Evolutionary conservation across 1,140 invertebrate genomes (phyloP), one percentile per base, ranked within the genome.

Genomic region (Drosophila lacteicornis): DNA sequence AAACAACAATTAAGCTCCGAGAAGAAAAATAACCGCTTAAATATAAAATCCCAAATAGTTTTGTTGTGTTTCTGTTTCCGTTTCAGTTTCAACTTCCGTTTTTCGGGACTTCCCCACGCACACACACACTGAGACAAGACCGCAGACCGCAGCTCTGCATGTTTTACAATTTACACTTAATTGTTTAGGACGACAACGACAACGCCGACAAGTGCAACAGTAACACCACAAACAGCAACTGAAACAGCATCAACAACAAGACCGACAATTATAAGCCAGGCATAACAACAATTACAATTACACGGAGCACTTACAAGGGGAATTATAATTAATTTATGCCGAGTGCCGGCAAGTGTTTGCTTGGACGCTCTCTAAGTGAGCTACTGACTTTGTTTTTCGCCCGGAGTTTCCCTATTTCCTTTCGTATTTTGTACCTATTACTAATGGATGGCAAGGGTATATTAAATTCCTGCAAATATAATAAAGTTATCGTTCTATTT

Each of bases 321-420:
- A 73, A 73, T 73, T 73, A 73, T 73, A 73, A 73, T 73, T 73
- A 73, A 73, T 73, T 73, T 73, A 73, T 73, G 69, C 55, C 69
- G 67, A 73, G 69, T 73, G 66, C 25, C 36, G 38, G 57, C 27
- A 49, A 73, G 69, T 73, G 69, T 50, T 73, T 71, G 50, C 38
- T 36, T 19, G 67, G 69, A 71, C 66, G 53, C 53, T 60, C 67
- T 60, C 67, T 73, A 73, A 73, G 69, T 73, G 69, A 73, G 68
- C 69, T 73, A 73, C 69, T 38, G 69, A 49, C 67, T 71, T 57
- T 12, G 51, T 59, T 59, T 73, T 53, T 56, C 30, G 30, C 42
- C 40, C 17, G 12, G 22, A 33, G 30, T 38, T 50, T 61, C 12
- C 33, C 22, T 33, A 33, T 36, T 49, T 55, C 17, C 30, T 22